Base-by-base conservation (phyloP, 1,140 invertebrate genomes). In the Drosophila hydei region DNA sequence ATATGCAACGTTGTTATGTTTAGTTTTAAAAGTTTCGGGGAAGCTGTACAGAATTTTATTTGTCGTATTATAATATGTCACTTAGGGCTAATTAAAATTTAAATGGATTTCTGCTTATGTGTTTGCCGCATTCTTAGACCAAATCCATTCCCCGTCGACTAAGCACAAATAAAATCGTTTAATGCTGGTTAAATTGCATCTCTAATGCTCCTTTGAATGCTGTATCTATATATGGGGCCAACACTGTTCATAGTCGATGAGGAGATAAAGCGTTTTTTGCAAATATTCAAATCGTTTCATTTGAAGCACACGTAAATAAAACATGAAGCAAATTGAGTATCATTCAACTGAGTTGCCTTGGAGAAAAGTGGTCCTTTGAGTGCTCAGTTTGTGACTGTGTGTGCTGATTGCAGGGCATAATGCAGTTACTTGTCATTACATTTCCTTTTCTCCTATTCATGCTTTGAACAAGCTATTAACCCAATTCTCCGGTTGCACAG, bases 401-500 rank as follows among this genome's bases (percentile, higher is more conserved):
- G 3, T 14, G 16, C 25, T 30, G 12, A 52, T 52, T 21, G 12
- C 5, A 19, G 18, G 18, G 33, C 21, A 36, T 36, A 7, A 7
- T 12, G 19, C 2, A 52, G 11, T 27, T 12, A 14, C 14, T 25
- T 48, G 27, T 8, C 14, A 52, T 25, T 25, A n/a, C 43, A n/a
- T n/a, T n/a, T 18, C 45, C n/a, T 19, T 19, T 23, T 6, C 9
- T 19, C n/a, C 16, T 23, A 40, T 27, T 38, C n/a, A 25, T 30
- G 38, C 42, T 33, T 47, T 40, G 36, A 27, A 45, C 42, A 33
- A 48, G 52, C 79, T 68, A 72, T 83, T 83, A 83, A 83, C 79
- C 79, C 79, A 83, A 75, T 79, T 83, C 45, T 27, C 23, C 16
- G 79, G 59, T 47, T 38, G 51, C 55, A 72, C 61, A 64, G 75